These are phyloP conservation scores for Nothobranchius kuhntae DNA, from an alignment of 2,113 vertebrate genomes.

Conservation along the genomic window DNA sequence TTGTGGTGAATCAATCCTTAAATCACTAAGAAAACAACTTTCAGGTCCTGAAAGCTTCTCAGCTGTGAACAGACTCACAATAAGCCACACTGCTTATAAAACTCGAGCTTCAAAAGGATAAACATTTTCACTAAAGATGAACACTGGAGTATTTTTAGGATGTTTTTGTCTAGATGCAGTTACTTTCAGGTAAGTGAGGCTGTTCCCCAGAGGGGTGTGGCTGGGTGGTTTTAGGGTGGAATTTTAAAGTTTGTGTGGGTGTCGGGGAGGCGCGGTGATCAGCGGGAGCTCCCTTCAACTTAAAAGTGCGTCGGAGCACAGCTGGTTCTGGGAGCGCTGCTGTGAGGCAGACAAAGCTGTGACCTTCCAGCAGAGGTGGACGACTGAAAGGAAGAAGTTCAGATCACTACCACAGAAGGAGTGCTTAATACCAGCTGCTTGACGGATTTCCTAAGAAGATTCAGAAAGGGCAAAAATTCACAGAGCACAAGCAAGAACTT, in stretches of 20 bases:
- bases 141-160: background rate
- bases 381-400: slow-evolving; percentile 30
- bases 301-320: background rate
- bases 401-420: slow-evolving; percentile 18
- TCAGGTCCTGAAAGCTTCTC: background rate
- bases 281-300: slow-evolving; percentile 8
- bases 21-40: background rate
- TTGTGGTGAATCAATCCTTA: slow-evolving; percentile 5
- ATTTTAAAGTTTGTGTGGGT: background rate
- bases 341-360: slow-evolving; percentile 23
- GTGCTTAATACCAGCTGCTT: slow-evolving; percentile 37
- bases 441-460: slow-evolving; percentile 10
- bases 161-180: too few relatives aligned
- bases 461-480: slow-evolving; percentile 18
- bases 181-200: background rate
- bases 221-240: background rate
- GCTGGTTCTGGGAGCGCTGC: background rate
- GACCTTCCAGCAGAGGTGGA: slow-evolving; percentile 23
- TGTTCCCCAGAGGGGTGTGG: background rate
- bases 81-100: background rate
- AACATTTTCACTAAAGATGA: background rate
- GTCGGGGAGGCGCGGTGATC: slow-evolving; percentile 19
- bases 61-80: background rate
- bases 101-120: background rate
- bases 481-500: slow-evolving; percentile 3